Base-by-base conservation (phyloP, 2,113 vertebrate genomes). In the Oncorhynchus kisutch region DNA sequence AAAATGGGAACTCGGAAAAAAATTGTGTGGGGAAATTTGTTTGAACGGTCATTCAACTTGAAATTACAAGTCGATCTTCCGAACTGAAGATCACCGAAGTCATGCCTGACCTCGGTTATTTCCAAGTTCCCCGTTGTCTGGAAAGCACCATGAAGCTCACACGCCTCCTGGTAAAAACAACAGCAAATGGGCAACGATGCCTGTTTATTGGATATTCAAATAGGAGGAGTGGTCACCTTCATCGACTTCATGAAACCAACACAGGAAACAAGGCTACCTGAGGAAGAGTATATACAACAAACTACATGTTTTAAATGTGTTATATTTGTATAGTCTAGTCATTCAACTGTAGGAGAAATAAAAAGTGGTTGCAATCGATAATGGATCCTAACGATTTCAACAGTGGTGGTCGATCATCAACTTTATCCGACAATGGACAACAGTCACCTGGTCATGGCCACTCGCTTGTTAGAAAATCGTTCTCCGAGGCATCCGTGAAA, bases 401-500 rank as follows among this genome's bases (percentile, higher is more conserved):
- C 12, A 48, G 24, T n/a, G 54, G 29, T 65, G 60, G 45, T 2
- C 59, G 69, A 0, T 80, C 72, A 6, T 45, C 79, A 0, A 74
- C 27, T 75, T 67, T 69, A 62, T 71, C 54, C 59, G 72, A 3
- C 25, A 84, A 29, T 3, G 77, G 73, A 69, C 75, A 57, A 11
- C 39, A 11, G 39, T 45, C 11, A 45, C 39, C 39, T 45, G 39
- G 39, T 45, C 39, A 45, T 45, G 9, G 39, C 39, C 39, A 45
- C 14, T 0, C 48, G 14, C 0, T 71, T 7, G 0, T 48, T 60
- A 79, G 72, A 18, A 77, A 73, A 77, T 48, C 75, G 57, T 51
- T 64, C 29, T 27, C 13, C 9, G 39, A 81, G 65, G 67, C 49
- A 72, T 39, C 86, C 73, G 87, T 86, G 86, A 97, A 92, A 82